A percentile compares a stretch with the other conserved stretches of the same genome.
Evolutionary conservation across 2,888 invertebrate species (phyloP).

Genomic region (Agrotis segetum): DNA sequence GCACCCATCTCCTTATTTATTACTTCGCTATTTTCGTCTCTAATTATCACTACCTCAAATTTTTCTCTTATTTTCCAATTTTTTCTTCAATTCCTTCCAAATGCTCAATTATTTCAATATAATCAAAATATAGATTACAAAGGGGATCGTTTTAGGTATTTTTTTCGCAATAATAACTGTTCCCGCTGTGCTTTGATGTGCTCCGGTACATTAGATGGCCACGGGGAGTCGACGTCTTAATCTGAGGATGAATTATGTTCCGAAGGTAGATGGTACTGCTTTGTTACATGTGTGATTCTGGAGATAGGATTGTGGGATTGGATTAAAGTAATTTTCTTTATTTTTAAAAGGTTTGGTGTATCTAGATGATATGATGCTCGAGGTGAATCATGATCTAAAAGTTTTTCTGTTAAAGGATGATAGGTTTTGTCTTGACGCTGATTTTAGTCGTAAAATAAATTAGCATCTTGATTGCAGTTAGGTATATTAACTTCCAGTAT

Average conservation of each 20-base stretch:
- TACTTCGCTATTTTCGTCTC: neutral
- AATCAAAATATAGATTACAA: constrained; percentile 72
- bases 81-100: constrained; percentile 38
- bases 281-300: constrained; percentile 31
- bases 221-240: constrained; percentile 87
- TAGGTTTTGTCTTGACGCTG: neutral
- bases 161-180: constrained; percentile 75
- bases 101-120: constrained; percentile 62
- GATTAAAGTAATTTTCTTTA: constrained; percentile 20
- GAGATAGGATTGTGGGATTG: constrained; percentile 25
- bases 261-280: constrained; percentile 35
- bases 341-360: neutral
- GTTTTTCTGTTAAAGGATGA: neutral
- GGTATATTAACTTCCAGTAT: neutral
- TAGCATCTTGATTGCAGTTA: neutral
- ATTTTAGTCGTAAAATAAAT: neutral
- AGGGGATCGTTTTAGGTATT: constrained; percentile 75
- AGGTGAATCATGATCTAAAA: neutral
- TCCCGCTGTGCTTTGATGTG: constrained; percentile 83
- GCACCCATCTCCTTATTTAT: neutral
- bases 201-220: constrained; percentile 74
- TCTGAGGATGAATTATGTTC: constrained; percentile 71
- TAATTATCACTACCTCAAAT: neutral
- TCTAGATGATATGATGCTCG: neutral
- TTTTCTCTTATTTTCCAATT: neutral